Evolutionary conservation across 2,797 vertebrate species (phyloP).

Genomic region (Pelochelys cantorii): DNA sequence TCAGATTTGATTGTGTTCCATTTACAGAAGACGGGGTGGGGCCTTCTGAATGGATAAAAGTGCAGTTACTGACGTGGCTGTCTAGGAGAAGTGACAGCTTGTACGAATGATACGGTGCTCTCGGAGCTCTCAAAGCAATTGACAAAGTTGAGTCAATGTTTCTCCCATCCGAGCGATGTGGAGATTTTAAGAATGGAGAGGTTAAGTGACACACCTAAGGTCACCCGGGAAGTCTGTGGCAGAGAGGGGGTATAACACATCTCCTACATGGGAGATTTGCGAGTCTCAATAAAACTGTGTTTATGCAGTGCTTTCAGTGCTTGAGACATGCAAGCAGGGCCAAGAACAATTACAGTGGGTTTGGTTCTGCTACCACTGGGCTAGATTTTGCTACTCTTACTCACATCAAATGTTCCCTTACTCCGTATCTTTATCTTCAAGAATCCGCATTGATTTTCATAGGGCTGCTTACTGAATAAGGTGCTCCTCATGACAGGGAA

Average conservation of each 20-base stretch:
- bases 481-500: background rate
- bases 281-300: background rate
- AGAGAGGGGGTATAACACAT: background rate
- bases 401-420: background rate
- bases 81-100: background rate
- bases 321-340: background rate
- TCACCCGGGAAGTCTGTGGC: background rate
- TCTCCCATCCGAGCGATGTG: background rate
- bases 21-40: background rate
- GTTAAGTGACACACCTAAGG: background rate
- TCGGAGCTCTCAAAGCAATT: background rate
- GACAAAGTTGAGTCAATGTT: background rate
- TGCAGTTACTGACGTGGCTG: background rate
- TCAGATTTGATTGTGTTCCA: background rate
- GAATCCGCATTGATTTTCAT: background rate
- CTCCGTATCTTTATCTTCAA: background rate
- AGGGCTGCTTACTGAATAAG: background rate
- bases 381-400: background rate
- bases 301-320: background rate
- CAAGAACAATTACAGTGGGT: background rate
- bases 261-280: background rate
- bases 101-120: background rate
- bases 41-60: background rate
- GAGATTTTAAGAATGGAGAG: background rate
- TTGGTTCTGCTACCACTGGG: background rate